Percentiles rank a stretch among this genome's conserved stretches.
phyloP scores from a whole-genome alignment of 2,888 invertebrate genomes.

The Acrobeloides nanus region DNA sequence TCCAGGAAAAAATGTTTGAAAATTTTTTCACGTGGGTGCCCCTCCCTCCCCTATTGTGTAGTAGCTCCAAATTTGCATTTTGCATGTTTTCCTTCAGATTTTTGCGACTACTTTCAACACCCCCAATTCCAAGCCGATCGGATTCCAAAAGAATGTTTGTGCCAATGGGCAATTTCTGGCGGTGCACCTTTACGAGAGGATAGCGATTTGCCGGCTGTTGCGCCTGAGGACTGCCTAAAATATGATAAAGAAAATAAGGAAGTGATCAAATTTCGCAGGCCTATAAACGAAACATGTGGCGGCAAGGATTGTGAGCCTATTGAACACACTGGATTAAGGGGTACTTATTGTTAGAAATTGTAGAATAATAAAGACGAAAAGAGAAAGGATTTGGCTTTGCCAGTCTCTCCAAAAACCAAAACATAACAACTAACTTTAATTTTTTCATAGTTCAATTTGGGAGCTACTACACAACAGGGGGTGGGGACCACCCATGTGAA shows the following conservation, averaged over 20 bases:
- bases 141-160: conserved; percentile 45
- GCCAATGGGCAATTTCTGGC: conserved; percentile 37
- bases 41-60: no score
- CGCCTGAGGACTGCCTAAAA: conserved; percentile 23
- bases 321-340: no score
- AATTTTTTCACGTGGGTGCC: no score
- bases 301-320: no score
- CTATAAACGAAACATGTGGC: conserved; percentile 1
- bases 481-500: no score
- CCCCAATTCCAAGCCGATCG: conserved; percentile 21
- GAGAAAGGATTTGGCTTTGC: conserved; percentile 3
- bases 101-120: conserved; percentile 45
- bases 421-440: no score
- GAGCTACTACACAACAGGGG: no score
- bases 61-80: conserved; percentile 12
- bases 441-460: no score
- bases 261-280: conserved; percentile 9
- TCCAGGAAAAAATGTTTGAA: no score
- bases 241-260: conserved; percentile 28
- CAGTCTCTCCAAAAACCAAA: no score
- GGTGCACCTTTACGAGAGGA: conserved; percentile 24
- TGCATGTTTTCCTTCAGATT: conserved; percentile 35
- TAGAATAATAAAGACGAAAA: no score
- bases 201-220: conserved; percentile 28
- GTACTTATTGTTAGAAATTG: no score